A percentile compares a stretch with the other conserved stretches of the same genome.
These are phyloP conservation scores for Oikopleura vanhoeffeni DNA, from an alignment of 23 tunicate genomes.

Conservation along the genomic window DNA sequence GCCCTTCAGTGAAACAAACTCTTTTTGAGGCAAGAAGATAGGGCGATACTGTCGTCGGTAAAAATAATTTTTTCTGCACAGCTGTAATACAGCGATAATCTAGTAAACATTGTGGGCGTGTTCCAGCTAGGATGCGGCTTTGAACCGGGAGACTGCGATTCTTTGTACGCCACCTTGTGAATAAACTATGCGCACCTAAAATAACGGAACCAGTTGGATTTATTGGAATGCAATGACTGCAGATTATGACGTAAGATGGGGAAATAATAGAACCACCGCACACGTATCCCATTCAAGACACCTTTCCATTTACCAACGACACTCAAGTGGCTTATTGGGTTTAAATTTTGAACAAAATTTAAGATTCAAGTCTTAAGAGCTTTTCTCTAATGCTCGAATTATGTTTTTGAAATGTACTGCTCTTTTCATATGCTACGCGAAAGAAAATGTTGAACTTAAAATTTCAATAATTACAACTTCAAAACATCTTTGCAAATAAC, in stretches of 20 bases:
- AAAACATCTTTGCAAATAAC: no score
- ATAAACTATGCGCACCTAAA: not conserved
- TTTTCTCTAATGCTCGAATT: no score
- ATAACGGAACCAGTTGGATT: not conserved
- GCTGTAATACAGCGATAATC: not conserved
- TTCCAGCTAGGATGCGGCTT: not conserved
- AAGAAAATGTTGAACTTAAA: no score
- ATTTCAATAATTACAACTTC: no score
- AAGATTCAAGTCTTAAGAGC: no score
- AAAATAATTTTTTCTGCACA: not conserved
- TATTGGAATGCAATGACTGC: not conserved
- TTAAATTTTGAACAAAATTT: not conserved
- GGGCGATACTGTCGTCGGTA: not conserved
- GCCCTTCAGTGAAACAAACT: conserved; percentile 5
- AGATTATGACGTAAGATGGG: not conserved
- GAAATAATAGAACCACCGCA: not conserved
- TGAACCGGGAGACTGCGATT: not conserved
- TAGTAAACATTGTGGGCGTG: not conserved
- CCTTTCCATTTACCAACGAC: conserved; percentile 1
- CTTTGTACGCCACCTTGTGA: not conserved
- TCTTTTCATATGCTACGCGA: no score
- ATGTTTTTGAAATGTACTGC: no score
- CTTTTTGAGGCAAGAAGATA: not conserved
- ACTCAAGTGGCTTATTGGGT: not conserved
- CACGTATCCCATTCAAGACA: not conserved